Percentiles rank a stretch among this genome's conserved stretches.
Evolutionary conservation across 1,140 invertebrate genomes (phyloP).

Genomic region (Hycleus cichorii): DNA sequence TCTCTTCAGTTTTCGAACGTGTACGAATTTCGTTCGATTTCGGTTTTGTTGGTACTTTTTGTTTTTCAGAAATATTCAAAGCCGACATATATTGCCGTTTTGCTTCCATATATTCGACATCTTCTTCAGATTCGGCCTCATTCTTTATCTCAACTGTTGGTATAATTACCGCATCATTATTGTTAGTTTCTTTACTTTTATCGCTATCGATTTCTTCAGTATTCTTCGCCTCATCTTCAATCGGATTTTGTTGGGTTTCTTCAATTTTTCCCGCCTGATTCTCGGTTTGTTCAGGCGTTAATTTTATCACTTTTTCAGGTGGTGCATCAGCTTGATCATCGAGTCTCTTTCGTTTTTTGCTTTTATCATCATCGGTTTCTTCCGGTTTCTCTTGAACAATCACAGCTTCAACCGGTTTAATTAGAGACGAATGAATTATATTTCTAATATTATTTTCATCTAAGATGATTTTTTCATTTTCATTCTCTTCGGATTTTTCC

Average conservation of each 20-base stretch:
- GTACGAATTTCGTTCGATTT: slow-evolving; percentile 29
- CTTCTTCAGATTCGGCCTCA: slow-evolving; percentile 36
- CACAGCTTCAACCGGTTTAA: background rate
- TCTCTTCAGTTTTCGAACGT: slow-evolving; percentile 35
- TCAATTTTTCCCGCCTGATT: slow-evolving; percentile 11
- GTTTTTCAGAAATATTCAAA: slow-evolving; percentile 33
- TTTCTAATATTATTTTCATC: slow-evolving; percentile 22
- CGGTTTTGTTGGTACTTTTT: slow-evolving; percentile 12
- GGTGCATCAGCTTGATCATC: background rate
- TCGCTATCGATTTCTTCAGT: background rate
- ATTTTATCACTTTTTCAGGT: slow-evolving; percentile 7
- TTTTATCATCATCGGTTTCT: background rate
- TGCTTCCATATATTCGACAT: slow-evolving; percentile 29
- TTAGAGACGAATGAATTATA: slow-evolving; percentile 28
- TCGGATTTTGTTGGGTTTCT: slow-evolving; percentile 4
- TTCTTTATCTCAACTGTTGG: slow-evolving; percentile 35
- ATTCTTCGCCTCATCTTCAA: slow-evolving; percentile 1
- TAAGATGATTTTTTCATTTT: background rate
- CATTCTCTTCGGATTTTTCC: background rate
- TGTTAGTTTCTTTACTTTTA: slow-evolving; percentile 4
- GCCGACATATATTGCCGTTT: slow-evolving; percentile 34
- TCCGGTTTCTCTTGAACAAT: slow-evolving; percentile 1
- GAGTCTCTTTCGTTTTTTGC: background rate
- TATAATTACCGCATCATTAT: background rate
- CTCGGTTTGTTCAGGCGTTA: background rate